Conservation (phyloP, 2,113 vertebrate genomes). For the Ifrita kowaldi region DNA sequence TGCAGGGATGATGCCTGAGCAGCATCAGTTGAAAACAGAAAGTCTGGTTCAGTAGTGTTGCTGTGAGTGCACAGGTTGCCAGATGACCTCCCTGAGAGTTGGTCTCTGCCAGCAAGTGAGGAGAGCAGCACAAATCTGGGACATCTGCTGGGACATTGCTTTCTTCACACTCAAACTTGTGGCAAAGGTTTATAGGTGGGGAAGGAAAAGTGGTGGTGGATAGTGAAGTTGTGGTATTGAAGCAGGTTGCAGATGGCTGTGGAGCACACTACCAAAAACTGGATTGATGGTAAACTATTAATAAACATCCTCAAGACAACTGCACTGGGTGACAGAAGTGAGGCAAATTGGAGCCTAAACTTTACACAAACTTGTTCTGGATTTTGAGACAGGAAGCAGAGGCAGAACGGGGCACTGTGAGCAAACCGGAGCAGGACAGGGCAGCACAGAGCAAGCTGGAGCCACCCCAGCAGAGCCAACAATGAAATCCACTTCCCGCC, state of each 20-base stretch:
- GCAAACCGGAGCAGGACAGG: neutral
- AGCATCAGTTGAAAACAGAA: neutral
- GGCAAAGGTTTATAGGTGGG: neutral
- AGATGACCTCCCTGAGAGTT: neutral
- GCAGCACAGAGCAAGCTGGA: neutral
- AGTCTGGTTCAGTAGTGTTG: neutral
- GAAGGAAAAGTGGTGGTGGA: neutral
- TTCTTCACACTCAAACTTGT: neutral
- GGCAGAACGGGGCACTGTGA: neutral
- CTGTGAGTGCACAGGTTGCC: rapidly evolving
- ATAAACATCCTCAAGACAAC: neutral
- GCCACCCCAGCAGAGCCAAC: neutral
- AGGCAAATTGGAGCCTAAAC: neutral
- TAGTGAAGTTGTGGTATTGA: neutral
- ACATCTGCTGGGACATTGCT: neutral
- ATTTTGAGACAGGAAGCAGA: constrained; percentile 45
- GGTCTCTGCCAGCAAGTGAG: neutral
- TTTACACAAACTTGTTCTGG: neutral
- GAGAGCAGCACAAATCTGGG: neutral
- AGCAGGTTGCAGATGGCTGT: rapidly evolving
- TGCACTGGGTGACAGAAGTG: neutral
- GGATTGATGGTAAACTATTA: neutral
- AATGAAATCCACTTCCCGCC: neutral
- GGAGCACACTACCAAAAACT: neutral
- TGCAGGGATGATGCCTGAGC: neutral